Percentiles rank a stretch among this genome's conserved stretches.
These are phyloP conservation scores for Pollenia labialis DNA, from an alignment of 2,888 invertebrate genomes.

Conservation along the genomic window DNA sequence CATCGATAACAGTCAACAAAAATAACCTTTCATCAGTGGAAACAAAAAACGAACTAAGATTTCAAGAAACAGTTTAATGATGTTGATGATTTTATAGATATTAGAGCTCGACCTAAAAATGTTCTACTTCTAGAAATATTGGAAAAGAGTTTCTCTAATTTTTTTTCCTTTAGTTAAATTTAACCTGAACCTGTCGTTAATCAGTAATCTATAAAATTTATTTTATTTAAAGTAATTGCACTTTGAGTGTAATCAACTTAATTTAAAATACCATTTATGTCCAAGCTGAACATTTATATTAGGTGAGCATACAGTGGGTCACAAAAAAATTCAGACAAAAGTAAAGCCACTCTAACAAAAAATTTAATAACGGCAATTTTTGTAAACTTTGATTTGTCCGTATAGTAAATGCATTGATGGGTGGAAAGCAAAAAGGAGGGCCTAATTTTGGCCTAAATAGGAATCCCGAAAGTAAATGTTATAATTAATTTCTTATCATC, in stretches of 20 bases:
- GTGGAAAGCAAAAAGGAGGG: too few relatives aligned
- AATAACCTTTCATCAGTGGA: constrained; percentile 56
- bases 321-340: constrained; percentile 7
- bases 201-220: constrained; percentile 36
- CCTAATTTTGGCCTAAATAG: too few relatives aligned
- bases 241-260: constrained; percentile 66
- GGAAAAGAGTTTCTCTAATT: constrained; percentile 12
- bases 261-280: constrained; percentile 66
- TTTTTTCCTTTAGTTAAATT: constrained; percentile 28
- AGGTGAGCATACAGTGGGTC: constrained; percentile 1
- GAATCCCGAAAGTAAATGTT: too few relatives aligned
- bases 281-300: constrained; percentile 40
- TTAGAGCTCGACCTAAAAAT: constrained; percentile 53
- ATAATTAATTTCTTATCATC: too few relatives aligned
- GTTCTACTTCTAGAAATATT: constrained; percentile 3
- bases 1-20: constrained; percentile 66
- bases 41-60: constrained; percentile 29
- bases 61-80: constrained; percentile 56
- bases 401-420: too few relatives aligned
- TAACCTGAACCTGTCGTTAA: constrained; percentile 38
- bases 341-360: not conserved
- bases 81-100: constrained; percentile 58
- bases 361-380: too few relatives aligned
- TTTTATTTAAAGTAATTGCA: constrained; percentile 66
- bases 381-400: too few relatives aligned